Evolutionary conservation across 1,140 invertebrate species (phyloP).

Genomic region (Cecropterus lyciades): DNA sequence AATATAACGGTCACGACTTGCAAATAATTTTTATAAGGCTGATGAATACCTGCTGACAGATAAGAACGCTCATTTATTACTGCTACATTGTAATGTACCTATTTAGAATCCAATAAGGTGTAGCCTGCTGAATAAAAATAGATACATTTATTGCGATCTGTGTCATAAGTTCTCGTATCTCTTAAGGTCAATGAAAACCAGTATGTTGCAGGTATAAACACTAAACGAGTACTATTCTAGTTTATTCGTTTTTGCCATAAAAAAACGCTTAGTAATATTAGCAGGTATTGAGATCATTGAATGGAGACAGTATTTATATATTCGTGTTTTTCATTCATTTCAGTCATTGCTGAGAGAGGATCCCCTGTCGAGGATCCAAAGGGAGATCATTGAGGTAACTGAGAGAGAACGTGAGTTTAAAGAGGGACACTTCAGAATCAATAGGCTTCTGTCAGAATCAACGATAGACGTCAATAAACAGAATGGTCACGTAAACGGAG

Average conservation of each 20-base stretch:
- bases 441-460: conserved; percentile 75
- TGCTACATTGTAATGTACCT: conserved; percentile 4
- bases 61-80: conserved; percentile 8
- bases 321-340: conserved; percentile 50
- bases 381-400: conserved; percentile 88
- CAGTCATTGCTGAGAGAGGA: conserved; percentile 84
- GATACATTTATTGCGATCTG: conserved; percentile 25
- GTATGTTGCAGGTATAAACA: conserved; percentile 9
- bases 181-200: conserved; percentile 27
- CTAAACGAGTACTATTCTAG: neutral
- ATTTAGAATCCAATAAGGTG: conserved; percentile 8
- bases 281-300: neutral
- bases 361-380: conserved; percentile 87
- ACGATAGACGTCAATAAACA: conserved; percentile 71
- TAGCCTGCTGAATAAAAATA: conserved; percentile 27
- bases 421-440: conserved; percentile 84
- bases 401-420: conserved; percentile 88
- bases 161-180: conserved; percentile 15
- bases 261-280: neutral
- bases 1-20: conserved; percentile 17
- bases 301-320: neutral
- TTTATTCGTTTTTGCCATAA: neutral
- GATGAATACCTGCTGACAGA: neutral
- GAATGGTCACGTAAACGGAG: conserved; percentile 71
- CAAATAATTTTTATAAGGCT: conserved; percentile 13